These are phyloP conservation scores for Bombus turneri DNA, from an alignment of 1,140 invertebrate genomes.

Conservation along the genomic window DNA sequence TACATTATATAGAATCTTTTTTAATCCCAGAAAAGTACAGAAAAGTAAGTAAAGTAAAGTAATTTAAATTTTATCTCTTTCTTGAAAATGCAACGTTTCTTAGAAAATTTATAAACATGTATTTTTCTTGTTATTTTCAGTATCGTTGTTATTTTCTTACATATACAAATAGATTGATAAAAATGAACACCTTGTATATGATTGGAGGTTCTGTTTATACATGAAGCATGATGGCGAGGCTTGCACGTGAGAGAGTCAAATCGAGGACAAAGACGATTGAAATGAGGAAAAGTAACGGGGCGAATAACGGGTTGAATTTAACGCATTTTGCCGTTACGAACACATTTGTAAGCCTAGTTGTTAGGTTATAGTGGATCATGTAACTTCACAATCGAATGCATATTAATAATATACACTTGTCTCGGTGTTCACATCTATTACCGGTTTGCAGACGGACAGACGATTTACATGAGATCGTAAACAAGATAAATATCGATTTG, in stretches of 20 bases:
- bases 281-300: constrained; percentile 72
- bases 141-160: neutral
- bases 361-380: constrained; percentile 42
- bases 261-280: constrained; percentile 65
- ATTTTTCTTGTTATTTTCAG: too few species aligned
- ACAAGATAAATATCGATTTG: neutral
- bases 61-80: too few species aligned
- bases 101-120: too few species aligned
- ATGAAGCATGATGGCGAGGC: neutral
- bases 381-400: neutral
- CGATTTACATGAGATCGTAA: too few species aligned
- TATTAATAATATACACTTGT: neutral
- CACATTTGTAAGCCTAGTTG: constrained; percentile 32
- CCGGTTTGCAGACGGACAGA: neutral
- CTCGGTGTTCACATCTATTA: neutral
- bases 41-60: too few species aligned
- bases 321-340: constrained; percentile 56
- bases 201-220: neutral
- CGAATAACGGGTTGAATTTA: constrained; percentile 69
- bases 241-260: constrained; percentile 53
- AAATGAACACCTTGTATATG: constrained; percentile 13
- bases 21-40: neutral
- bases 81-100: too few species aligned
- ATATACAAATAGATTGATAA: neutral
- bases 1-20: neutral